phyloP scores from a whole-genome alignment of 2,113 vertebrate species.

The Callospermophilus lateralis region DNA sequence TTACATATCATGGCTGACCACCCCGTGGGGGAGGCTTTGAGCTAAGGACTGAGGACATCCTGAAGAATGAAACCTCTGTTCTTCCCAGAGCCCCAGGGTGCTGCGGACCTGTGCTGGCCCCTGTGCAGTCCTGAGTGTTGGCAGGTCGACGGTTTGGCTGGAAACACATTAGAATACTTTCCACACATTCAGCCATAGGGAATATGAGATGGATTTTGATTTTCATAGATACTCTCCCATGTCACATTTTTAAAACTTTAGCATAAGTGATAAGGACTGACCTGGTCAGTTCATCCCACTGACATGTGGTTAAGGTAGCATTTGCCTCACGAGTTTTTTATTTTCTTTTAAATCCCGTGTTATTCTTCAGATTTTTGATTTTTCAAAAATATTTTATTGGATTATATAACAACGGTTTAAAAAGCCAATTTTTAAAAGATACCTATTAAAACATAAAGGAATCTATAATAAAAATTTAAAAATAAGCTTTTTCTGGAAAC shows the following conservation, averaged over 20 bases:
- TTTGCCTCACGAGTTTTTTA: background rate
- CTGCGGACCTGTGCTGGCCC: background rate
- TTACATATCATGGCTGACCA: background rate
- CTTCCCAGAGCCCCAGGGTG: background rate
- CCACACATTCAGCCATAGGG: background rate
- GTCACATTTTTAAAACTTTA: conserved; percentile 30
- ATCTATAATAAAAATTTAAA: conserved; percentile 20
- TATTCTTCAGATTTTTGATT: background rate
- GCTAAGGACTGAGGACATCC: background rate
- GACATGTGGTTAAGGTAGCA: background rate
- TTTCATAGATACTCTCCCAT: background rate
- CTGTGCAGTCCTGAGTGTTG: background rate
- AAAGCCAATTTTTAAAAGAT: background rate
- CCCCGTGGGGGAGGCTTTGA: background rate
- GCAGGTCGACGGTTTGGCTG: background rate
- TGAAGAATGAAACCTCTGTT: background rate
- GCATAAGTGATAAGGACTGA: background rate
- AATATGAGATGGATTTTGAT: background rate
- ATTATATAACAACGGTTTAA: conserved; percentile 21
- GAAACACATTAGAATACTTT: background rate
- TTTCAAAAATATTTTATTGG: background rate
- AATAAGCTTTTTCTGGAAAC: background rate
- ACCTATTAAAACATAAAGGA: conserved; percentile 22
- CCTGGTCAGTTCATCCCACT: background rate
- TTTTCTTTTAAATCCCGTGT: background rate